Conservation (phyloP, 2,797 vertebrate genomes). For the Hippopotamyrus pictus region DNA sequence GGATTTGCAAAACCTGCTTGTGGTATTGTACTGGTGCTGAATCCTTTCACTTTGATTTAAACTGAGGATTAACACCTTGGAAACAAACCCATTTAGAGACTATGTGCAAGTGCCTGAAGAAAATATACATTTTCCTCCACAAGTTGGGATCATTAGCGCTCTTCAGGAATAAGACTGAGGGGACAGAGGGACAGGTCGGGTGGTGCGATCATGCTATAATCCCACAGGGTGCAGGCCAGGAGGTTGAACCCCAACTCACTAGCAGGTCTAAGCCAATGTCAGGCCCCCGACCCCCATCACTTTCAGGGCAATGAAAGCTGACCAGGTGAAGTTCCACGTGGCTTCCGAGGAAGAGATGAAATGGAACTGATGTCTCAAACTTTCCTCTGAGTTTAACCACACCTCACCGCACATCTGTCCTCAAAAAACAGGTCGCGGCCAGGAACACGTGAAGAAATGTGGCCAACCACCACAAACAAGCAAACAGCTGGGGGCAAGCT, state of each 20-base stretch:
- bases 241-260: background rate
- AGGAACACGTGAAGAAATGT: background rate
- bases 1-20: background rate
- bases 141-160: background rate
- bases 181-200: background rate
- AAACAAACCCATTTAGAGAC: background rate
- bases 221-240: background rate
- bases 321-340: background rate
- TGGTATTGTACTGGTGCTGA: background rate
- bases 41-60: background rate
- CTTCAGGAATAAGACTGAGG: background rate
- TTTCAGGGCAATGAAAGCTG: background rate
- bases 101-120: background rate
- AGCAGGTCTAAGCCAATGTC: background rate
- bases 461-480: background rate
- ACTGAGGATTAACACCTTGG: background rate
- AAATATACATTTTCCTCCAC: background rate
- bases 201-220: background rate
- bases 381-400: background rate
- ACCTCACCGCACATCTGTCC: background rate
- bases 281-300: background rate
- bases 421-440: background rate
- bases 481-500: background rate
- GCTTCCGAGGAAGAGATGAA: background rate
- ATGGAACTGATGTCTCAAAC: background rate